A percentile compares a stretch with the other conserved stretches of the same genome.
Conservation (phyloP, 2,113 vertebrate species). For the Hippopotamus amphibius region DNA sequence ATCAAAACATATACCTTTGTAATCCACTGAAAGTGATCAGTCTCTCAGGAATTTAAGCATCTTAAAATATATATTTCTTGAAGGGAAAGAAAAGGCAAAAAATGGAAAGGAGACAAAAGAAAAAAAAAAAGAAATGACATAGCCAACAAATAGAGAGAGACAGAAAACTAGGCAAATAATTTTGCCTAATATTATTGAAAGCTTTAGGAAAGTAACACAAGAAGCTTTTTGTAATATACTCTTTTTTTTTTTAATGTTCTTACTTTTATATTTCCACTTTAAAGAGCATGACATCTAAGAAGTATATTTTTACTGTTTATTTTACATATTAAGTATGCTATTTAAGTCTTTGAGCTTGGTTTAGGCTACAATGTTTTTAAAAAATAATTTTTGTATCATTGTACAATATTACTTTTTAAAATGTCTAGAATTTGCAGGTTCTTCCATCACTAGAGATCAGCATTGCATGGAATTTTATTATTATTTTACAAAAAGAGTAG, state of each 20-base stretch:
- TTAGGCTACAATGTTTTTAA: not conserved
- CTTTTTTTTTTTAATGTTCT: not conserved
- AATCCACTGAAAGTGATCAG: not conserved
- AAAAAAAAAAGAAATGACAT: not conserved
- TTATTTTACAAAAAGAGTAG: not conserved
- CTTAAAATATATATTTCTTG: not conserved
- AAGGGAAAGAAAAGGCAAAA: not conserved
- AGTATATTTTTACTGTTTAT: not conserved
- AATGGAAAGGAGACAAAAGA: not conserved
- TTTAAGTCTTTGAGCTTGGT: conserved; percentile 9
- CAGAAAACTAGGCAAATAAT: not conserved
- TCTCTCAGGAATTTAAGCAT: conserved; percentile 34
- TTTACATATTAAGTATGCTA: not conserved
- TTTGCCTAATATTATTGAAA: not conserved
- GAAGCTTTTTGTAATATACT: not conserved
- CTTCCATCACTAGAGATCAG: conserved; percentile 60
- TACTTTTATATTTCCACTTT: conserved; percentile 44
- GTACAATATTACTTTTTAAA: conserved; percentile 3
- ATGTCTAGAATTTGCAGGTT: not conserved
- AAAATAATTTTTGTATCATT: conserved; percentile 13
- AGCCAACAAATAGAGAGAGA: not conserved
- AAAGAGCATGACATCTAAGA: not conserved
- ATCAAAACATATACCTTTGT: not conserved
- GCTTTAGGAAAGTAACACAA: not conserved
- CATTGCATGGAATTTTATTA: conserved; percentile 7